Evolutionary conservation across 1,140 invertebrate species (phyloP).

Genomic region (Meloidogyne hapla): DNA sequence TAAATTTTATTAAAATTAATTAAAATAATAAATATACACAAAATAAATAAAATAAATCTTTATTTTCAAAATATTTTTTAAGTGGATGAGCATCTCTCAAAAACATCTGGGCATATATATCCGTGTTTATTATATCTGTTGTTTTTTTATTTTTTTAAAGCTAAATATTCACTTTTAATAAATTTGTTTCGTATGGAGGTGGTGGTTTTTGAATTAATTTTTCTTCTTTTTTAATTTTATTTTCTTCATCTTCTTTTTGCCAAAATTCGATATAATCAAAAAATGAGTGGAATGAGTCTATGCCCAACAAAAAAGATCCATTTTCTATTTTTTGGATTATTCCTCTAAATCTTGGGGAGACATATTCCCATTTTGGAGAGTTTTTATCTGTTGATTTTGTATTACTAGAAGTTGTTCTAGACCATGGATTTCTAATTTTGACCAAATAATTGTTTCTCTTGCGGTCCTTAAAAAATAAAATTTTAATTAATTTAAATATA

Average conservation of each 20-base stretch:
- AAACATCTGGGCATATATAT: too few relatives aligned
- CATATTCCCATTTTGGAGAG: conserved; percentile 1
- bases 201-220: background rate
- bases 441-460: background rate
- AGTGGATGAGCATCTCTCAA: too few relatives aligned
- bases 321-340: background rate
- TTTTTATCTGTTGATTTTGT: background rate
- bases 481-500: too few relatives aligned
- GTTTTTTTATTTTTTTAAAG: too few relatives aligned
- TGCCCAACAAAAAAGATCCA: background rate
- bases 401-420: background rate
- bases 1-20: too few relatives aligned
- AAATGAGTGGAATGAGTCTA: background rate
- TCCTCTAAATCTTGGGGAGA: background rate
- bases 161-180: too few relatives aligned
- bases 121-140: too few relatives aligned
- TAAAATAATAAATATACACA: too few relatives aligned
- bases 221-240: background rate
- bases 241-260: background rate
- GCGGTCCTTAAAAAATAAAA: background rate
- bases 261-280: background rate
- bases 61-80: too few relatives aligned
- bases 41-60: too few relatives aligned
- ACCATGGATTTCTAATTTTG: background rate
- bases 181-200: background rate